phyloP scores from a whole-genome alignment of 2,797 vertebrate species.

The Helarctos malayanus region DNA sequence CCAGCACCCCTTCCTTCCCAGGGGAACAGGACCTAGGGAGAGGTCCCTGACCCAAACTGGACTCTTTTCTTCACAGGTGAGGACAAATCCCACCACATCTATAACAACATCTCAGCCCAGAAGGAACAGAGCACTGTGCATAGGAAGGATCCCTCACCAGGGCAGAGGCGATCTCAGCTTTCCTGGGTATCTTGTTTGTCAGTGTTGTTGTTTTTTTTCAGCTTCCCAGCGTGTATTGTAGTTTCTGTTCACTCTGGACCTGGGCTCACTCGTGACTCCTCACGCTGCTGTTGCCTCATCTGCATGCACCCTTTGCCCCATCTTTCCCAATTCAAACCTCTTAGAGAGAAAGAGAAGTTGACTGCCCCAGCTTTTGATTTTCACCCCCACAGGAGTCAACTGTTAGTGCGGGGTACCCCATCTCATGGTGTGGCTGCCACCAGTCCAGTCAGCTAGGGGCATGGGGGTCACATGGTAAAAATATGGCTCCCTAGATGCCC shows the following conservation, averaged over 20 bases:
- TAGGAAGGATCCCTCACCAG: neutral
- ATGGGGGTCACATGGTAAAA: neutral
- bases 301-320: rapidly evolving
- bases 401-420: neutral
- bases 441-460: neutral
- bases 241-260: neutral
- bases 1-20: neutral
- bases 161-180: neutral
- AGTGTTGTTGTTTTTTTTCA: neutral
- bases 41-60: neutral
- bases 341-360: neutral
- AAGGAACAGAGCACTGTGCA: neutral
- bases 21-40: neutral
- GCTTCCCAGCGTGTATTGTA: neutral
- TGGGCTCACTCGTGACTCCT: neutral
- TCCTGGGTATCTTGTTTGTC: neutral
- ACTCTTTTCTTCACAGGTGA: constrained; percentile 35
- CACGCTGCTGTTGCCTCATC: neutral
- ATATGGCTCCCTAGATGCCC: rapidly evolving
- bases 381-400: neutral
- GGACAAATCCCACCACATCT: neutral
- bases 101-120: neutral
- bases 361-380: neutral
- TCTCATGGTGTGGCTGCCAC: neutral
- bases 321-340: neutral